phyloP scores from a whole-genome alignment of 2,888 invertebrate genomes.

The Amblyjoppa fuscipennis region DNA sequence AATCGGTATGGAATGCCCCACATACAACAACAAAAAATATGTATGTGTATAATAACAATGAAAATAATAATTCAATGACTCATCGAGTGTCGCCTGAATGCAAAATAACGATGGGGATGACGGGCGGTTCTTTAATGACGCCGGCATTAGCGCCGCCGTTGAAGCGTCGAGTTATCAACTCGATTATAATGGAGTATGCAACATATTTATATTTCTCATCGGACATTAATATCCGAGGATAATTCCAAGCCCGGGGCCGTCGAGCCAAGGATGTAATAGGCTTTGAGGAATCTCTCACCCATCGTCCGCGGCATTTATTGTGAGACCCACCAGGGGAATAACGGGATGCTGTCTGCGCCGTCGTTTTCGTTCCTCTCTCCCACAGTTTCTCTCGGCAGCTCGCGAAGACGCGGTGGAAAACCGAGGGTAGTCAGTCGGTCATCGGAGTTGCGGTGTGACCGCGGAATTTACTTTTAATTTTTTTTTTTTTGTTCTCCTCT shows the following conservation, averaged over 20 bases:
- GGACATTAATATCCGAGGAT: not conserved
- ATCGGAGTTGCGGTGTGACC: not conserved
- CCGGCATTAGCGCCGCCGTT: not conserved
- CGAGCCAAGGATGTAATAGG: conserved; percentile 20
- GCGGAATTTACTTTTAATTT: conserved; percentile 7
- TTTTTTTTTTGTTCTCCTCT: too few relatives aligned
- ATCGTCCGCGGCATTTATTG: not conserved
- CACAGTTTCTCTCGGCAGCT: not conserved
- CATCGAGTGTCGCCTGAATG: not conserved
- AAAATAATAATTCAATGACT: not conserved
- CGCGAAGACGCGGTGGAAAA: not conserved
- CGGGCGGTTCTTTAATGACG: not conserved
- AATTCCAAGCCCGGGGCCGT: not conserved
- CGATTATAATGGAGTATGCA: not conserved
- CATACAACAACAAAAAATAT: not conserved
- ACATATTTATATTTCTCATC: not conserved
- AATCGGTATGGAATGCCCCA: too few relatives aligned
- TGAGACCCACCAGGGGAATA: not conserved
- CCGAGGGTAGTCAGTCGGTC: not conserved
- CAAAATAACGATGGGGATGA: conserved; percentile 25
- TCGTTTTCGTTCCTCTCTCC: conserved; percentile 10
- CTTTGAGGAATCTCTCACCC: not conserved
- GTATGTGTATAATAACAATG: not conserved
- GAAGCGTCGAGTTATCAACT: not conserved
- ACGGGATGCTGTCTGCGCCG: conserved; percentile 28